Evolutionary conservation across 2,888 invertebrate species (phyloP).

Genomic region (Zygaena filipendulae): DNA sequence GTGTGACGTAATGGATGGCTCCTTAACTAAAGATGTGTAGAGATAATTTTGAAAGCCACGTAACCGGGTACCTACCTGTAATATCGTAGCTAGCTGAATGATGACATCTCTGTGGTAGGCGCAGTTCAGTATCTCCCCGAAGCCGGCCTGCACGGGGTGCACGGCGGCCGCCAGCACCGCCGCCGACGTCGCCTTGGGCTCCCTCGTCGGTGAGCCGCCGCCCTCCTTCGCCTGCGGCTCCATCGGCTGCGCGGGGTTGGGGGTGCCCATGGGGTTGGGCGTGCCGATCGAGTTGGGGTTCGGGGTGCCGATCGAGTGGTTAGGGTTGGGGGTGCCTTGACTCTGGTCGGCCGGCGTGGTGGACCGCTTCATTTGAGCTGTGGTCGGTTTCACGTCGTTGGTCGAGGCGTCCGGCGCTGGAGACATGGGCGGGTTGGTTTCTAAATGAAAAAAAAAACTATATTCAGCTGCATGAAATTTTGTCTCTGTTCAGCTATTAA

Average conservation of each 20-base stretch:
- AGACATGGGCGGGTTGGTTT: conserved; percentile 43
- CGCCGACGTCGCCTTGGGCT: conserved; percentile 35
- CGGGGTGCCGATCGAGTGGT: conserved; percentile 49
- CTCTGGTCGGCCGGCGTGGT: conserved; percentile 48
- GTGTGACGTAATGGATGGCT: too few species aligned
- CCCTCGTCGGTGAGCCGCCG: conserved; percentile 39
- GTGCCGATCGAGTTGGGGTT: conserved; percentile 51
- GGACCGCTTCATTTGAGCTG: conserved; percentile 55
- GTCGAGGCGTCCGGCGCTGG: conserved; percentile 39
- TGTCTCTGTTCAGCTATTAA: too few species aligned
- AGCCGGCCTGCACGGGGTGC: conserved; percentile 75
- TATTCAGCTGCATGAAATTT: conserved; percentile 5
- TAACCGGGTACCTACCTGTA: conserved; percentile 76
- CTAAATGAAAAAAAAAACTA: conserved; percentile 23
- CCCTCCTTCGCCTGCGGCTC: conserved; percentile 53
- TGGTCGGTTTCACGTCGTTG: conserved; percentile 51
- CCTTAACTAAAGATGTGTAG: too few species aligned
- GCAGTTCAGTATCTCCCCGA: conserved; percentile 88
- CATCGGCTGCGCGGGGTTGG: conserved; percentile 42
- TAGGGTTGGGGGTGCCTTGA: conserved; percentile 54
- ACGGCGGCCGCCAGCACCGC: conserved; percentile 44
- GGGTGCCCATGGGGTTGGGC: conserved; percentile 45
- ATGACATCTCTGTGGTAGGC: conserved; percentile 90
- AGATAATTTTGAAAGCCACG: too few species aligned
- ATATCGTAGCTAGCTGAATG: conserved; percentile 80